Percentiles rank a stretch among this genome's conserved stretches.
Conservation (phyloP, 1,140 invertebrate species). For the Anastrepha obliqua region DNA sequence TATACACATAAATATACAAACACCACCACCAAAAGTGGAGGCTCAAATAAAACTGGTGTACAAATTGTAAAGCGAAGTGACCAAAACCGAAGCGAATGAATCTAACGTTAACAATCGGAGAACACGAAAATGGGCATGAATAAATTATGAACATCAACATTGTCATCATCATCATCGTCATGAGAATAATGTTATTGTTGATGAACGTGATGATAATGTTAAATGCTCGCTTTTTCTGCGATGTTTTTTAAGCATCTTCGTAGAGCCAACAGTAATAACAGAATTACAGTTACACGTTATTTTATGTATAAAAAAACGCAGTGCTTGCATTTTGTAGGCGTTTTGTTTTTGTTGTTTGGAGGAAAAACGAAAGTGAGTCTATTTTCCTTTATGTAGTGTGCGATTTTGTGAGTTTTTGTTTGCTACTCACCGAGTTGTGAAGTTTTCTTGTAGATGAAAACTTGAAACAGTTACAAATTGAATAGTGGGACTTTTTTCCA, state of each 20-base stretch:
- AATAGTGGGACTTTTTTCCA: conserved; percentile 10
- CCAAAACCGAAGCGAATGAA: conserved; percentile 34
- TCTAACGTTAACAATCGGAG: conserved; percentile 33
- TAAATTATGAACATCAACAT: conserved; percentile 26
- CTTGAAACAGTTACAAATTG: background rate
- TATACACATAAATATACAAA: background rate
- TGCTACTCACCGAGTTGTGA: conserved; percentile 1
- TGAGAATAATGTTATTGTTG: conserved; percentile 24
- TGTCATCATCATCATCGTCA: background rate
- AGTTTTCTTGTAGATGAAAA: conserved; percentile 6
- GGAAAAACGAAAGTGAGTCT: conserved; percentile 35
- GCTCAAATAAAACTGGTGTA: background rate
- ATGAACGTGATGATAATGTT: background rate
- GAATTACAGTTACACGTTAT: background rate
- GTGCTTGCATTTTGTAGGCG: background rate
- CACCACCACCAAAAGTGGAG: background rate
- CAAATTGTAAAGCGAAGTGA: background rate
- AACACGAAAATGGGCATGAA: conserved; percentile 49
- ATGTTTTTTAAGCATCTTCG: background rate
- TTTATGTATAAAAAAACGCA: background rate
- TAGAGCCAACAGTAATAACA: background rate
- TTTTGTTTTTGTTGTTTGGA: conserved; percentile 7
- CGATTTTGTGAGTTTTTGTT: background rate
- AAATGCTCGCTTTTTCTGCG: background rate
- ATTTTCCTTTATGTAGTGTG: conserved; percentile 35